Evolutionary conservation across 1,140 invertebrate genomes (phyloP).

Genomic region (Drosophila santomea): DNA sequence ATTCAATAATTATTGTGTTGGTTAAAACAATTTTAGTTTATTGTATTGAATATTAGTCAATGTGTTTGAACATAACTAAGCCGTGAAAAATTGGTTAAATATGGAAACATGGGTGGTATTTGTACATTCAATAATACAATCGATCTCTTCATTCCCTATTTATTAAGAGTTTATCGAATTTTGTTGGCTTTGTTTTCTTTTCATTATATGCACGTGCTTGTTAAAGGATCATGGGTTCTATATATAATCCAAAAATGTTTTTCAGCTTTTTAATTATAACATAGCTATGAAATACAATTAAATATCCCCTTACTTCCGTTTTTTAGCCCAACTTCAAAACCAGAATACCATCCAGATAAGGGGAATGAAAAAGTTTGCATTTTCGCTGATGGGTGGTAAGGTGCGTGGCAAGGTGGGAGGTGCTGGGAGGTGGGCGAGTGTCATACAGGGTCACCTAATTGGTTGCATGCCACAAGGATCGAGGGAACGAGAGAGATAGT

Average conservation of each 20-base stretch:
- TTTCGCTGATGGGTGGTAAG: conserved; percentile 25
- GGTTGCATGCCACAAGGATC: conserved; percentile 56
- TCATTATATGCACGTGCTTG: too few species aligned
- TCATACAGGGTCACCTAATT: conserved; percentile 67
- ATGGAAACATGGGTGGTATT: neutral
- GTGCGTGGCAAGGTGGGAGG: neutral
- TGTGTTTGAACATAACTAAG: neutral
- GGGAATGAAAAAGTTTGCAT: conserved; percentile 44
- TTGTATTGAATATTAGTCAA: too few species aligned
- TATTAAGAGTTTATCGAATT: neutral
- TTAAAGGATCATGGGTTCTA: too few species aligned
- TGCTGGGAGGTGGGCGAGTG: neutral
- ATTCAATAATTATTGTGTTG: too few species aligned
- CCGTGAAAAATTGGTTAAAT: neutral
- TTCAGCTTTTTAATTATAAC: neutral
- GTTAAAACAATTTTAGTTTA: too few species aligned
- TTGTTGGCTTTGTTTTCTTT: too few species aligned
- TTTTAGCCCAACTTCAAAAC: neutral
- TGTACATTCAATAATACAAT: neutral
- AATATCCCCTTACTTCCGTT: too few species aligned
- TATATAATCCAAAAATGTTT: too few species aligned
- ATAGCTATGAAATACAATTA: too few species aligned
- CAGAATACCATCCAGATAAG: neutral
- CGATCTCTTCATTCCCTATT: neutral
- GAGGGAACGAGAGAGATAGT: conserved; percentile 39